Evolutionary conservation across 2,888 invertebrate genomes (phyloP), one percentile per base, ranked within the genome.

Genomic region (Cotesia congregata): DNA sequence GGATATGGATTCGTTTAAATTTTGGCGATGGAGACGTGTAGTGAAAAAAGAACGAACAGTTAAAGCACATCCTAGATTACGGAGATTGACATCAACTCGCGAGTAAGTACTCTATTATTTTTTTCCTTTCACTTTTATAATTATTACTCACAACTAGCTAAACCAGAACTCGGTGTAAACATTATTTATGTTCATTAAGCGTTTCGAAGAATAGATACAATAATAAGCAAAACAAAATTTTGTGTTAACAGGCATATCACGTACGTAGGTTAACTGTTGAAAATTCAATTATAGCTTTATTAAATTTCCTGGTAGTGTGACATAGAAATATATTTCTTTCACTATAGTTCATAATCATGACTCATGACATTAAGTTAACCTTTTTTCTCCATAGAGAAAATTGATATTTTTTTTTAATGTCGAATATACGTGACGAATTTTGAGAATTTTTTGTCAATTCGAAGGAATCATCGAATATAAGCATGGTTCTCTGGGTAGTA

Each of bases 221-320:
- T 50, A 59, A 71, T 71, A 65, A 75, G 38, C 38, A 39, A 30
- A 74, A 61, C 30, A 17, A 39, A 12, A 50, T 50, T 50, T 50
- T 50, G 7, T 50, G 9, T 74, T 20, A 39, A 61, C 61, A 74
- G 67, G 59, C 76, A 39, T 41, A 70, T 67, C 72, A 78, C 80
- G 80, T 70, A 41, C 17, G 20, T 38, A 67, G 78, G 72, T 79
- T 76, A 76, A 80, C 64, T 72, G 74, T 78, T 75, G 40, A 68
- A 80, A 76, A 78, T 80, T 82, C 80, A 82, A 82, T 80, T 82
- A 79, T 74, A 77, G 79, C 75, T 82, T 70, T 12, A 81, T 81
- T 81, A 71, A 80, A 80, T 74, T 82, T 83, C 81, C 77, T 40
- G 72, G 83, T 80, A 83, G 77, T 61, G 67, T 61, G 17, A 30